phyloP scores from a whole-genome alignment of 1,140 invertebrate species.

The Penaeus vannamei region DNA sequence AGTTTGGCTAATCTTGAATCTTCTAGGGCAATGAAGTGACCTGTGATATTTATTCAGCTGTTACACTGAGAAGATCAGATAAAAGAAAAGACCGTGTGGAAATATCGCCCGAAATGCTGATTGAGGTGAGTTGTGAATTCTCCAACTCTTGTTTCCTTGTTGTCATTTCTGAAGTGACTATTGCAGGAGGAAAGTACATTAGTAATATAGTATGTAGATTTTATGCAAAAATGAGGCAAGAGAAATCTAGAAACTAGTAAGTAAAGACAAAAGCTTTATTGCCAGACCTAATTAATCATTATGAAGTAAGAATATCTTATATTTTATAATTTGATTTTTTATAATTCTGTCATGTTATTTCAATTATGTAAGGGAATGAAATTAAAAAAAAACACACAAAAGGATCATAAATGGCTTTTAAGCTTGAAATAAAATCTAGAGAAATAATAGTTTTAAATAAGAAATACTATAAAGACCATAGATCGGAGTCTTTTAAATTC shows the following conservation, averaged over 20 bases:
- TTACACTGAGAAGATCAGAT: conserved; percentile 84
- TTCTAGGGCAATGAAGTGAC: conserved; percentile 45
- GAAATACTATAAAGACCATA: neutral
- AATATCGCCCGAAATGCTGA: conserved; percentile 87
- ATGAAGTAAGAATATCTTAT: no score
- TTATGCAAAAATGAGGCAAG: no score
- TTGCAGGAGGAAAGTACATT: no score
- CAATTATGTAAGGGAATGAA: neutral
- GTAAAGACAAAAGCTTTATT: no score
- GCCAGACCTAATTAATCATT: no score
- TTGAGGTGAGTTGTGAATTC: conserved; percentile 39
- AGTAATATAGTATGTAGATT: no score
- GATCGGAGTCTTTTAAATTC: neutral
- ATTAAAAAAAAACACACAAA: neutral
- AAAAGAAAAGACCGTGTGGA: conserved; percentile 90
- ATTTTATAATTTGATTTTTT: neutral
- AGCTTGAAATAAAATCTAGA: neutral
- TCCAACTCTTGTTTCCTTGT: no score
- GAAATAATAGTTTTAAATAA: no score
- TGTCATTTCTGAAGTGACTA: no score
- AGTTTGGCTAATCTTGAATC: no score
- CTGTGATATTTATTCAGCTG: conserved; percentile 68
- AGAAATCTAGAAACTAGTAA: no score
- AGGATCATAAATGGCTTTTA: neutral
- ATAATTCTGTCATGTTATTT: neutral